Percentiles rank a stretch among this genome's conserved stretches.
Conservation (phyloP, 2,113 vertebrate genomes). For the Thamnophis sirtalis region DNA sequence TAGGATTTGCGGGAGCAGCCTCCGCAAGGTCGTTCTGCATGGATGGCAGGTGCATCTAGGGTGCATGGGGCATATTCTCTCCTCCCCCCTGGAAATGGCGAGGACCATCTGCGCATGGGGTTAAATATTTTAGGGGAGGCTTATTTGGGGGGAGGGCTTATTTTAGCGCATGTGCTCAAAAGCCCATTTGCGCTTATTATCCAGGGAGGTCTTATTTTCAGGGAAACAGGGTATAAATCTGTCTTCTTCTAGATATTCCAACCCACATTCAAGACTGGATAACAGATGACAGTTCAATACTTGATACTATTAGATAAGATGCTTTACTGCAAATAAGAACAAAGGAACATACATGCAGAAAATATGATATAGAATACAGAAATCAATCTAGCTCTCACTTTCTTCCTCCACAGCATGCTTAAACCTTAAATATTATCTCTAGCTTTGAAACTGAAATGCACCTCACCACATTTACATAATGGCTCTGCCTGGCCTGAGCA, state of each 20-base stretch:
- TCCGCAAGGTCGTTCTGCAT: too few species aligned
- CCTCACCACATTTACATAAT: not conserved
- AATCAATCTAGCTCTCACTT: not conserved
- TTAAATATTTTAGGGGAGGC: too few species aligned
- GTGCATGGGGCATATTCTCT: too few species aligned
- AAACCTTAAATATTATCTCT: not conserved
- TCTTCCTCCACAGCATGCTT: not conserved
- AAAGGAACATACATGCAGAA: not conserved
- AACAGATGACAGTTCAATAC: not conserved
- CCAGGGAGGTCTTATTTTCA: not conserved
- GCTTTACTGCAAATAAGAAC: not conserved
- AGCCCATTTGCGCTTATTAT: too few species aligned
- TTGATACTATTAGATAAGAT: not conserved
- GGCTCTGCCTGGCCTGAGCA: not conserved
- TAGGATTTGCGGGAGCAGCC: too few species aligned
- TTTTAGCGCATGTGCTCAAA: too few species aligned
- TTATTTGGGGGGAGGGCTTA: too few species aligned
- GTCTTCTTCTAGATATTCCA: not conserved
- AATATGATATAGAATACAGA: not conserved
- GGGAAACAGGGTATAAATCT: not conserved
- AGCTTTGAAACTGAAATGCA: not conserved
- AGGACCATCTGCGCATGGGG: too few species aligned
- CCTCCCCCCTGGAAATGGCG: too few species aligned
- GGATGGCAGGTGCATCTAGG: too few species aligned
- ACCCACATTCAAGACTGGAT: not conserved